A percentile compares a stretch with the other conserved stretches of the same genome.
phyloP scores from a whole-genome alignment of 2,888 invertebrate species.

The Priocnemis perturbator region DNA sequence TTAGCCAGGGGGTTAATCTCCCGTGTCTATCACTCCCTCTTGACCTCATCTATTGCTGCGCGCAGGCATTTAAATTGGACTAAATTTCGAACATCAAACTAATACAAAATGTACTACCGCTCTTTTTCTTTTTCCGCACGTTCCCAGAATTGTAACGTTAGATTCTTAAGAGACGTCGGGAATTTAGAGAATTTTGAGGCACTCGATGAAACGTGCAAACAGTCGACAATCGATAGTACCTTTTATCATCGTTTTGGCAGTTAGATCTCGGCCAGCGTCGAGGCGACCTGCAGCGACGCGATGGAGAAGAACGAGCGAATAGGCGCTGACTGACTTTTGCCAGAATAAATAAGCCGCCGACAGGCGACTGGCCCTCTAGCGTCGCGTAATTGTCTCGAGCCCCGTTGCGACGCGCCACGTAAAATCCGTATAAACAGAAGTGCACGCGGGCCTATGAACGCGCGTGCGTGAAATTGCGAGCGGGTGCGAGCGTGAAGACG shows the following conservation, averaged over 20 bases:
- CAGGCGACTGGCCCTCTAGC: constrained; percentile 4
- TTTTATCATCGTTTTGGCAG: constrained; percentile 16
- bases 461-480: constrained; percentile 15
- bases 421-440: background rate
- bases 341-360: constrained; percentile 47
- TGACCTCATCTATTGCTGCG: too few relatives aligned
- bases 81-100: too few relatives aligned
- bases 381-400: constrained; percentile 11
- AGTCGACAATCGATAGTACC: background rate
- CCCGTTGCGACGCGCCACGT: constrained; percentile 2
- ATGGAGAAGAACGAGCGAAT: background rate
- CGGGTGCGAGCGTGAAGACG: constrained; percentile 21
- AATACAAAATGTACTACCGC: too few relatives aligned
- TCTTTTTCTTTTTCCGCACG: too few relatives aligned
- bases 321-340: constrained; percentile 25
- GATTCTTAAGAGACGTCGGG: too few relatives aligned
- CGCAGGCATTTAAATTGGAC: too few relatives aligned
- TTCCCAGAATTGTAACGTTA: background rate
- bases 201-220: too few relatives aligned
- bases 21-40: too few relatives aligned
- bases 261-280: constrained; percentile 12
- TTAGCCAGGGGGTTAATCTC: too few relatives aligned
- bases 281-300: background rate
- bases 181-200: too few relatives aligned
- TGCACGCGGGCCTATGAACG: background rate